Conservation (phyloP, 1,140 invertebrate species). For the Apis dorsata region DNA sequence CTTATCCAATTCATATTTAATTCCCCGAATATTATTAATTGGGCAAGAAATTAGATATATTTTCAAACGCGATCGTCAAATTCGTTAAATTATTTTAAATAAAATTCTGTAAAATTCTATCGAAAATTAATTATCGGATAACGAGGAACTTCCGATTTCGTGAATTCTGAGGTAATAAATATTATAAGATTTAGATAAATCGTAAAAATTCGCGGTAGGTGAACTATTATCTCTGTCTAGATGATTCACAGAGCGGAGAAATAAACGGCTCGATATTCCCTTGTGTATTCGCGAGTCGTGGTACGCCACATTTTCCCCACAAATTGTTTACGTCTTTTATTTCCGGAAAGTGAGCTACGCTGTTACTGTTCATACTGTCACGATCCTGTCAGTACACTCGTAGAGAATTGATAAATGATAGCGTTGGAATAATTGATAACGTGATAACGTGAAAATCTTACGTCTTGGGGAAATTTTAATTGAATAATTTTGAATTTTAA, state of each 20-base stretch:
- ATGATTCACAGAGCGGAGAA: constrained; percentile 35
- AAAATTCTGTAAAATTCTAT: background rate
- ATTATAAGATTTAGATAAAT: constrained; percentile 16
- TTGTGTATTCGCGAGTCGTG: background rate
- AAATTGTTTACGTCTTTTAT: constrained; percentile 54
- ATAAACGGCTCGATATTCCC: constrained; percentile 40
- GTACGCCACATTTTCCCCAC: constrained; percentile 22
- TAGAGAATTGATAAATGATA: background rate
- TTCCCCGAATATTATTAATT: background rate
- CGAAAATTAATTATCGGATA: background rate
- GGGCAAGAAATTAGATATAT: background rate
- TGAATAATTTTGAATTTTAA: background rate
- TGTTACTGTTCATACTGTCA: constrained; percentile 2
- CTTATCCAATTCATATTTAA: background rate
- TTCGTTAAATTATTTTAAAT: background rate
- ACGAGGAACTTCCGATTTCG: background rate
- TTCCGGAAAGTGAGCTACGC: constrained; percentile 2
- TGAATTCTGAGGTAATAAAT: background rate
- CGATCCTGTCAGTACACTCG: background rate
- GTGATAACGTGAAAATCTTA: background rate
- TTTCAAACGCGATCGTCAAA: background rate
- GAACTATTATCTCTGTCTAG: constrained; percentile 29
- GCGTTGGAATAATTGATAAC: constrained; percentile 25
- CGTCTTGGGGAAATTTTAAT: background rate
- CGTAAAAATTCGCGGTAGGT: constrained; percentile 14